Conservation (phyloP, 2,797 vertebrate species). For the Saguinus oedipus region DNA sequence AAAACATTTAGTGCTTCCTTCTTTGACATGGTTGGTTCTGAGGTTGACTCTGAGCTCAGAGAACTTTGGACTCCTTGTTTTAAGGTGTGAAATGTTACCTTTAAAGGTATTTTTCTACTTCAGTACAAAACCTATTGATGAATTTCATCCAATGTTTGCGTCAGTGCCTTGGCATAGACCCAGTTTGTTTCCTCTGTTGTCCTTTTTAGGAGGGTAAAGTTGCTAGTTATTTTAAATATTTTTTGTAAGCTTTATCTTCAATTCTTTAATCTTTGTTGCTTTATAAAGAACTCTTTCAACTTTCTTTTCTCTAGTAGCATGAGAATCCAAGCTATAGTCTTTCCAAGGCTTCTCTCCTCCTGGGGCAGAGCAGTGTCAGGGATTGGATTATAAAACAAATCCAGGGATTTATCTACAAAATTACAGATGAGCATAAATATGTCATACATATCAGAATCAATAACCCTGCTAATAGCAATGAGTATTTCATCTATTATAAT, state of each 20-base stretch:
- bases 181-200: too few species aligned
- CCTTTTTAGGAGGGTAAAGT: background rate
- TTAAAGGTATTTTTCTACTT: background rate
- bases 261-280: background rate
- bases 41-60: background rate
- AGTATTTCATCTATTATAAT: background rate
- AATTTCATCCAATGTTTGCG: background rate
- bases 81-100: background rate
- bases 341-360: background rate
- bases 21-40: background rate
- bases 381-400: slow-evolving; percentile 52
- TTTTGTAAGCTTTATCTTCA: background rate
- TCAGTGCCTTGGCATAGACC: background rate
- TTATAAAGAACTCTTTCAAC: background rate
- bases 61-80: background rate
- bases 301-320: background rate
- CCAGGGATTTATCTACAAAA: slow-evolving; percentile 15
- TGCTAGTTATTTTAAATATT: background rate
- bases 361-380: background rate
- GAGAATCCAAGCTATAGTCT: background rate
- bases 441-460: background rate
- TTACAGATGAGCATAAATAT: background rate
- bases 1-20: background rate
- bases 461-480: background rate
- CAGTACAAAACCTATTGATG: background rate